These are phyloP conservation scores for Petrocephalus schoutedeni DNA, from an alignment of 2,797 vertebrate genomes.

Conservation along the genomic window DNA sequence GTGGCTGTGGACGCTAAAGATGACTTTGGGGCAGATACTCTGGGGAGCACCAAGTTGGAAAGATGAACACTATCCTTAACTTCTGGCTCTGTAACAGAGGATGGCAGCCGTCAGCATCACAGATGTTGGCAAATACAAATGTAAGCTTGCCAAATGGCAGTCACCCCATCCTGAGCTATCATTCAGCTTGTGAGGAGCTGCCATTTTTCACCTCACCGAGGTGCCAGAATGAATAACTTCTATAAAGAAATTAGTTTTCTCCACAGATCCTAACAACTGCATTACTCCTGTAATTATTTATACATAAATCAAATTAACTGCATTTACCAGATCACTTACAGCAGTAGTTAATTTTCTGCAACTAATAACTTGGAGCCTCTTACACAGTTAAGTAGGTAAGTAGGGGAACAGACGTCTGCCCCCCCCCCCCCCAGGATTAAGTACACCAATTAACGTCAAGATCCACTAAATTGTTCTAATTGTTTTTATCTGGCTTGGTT, in stretches of 20 bases:
- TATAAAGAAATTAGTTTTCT: neutral
- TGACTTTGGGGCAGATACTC: neutral
- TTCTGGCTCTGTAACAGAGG: constrained; percentile 11
- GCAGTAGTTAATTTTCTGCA: neutral
- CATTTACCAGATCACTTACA: neutral
- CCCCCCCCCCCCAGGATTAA: neutral
- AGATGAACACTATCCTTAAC: neutral
- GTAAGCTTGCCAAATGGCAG: neutral
- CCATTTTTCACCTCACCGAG: neutral
- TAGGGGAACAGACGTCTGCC: neutral
- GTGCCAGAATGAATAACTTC: neutral
- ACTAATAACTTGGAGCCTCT: neutral
- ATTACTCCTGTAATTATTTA: neutral
- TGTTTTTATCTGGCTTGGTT: neutral
- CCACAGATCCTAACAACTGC: neutral
- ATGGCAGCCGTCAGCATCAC: neutral
- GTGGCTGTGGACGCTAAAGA: neutral
- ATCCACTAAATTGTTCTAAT: neutral
- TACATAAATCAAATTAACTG: neutral
- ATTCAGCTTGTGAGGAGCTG: neutral
- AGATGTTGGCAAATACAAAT: neutral
- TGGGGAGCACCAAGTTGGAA: neutral
- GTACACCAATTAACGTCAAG: neutral
- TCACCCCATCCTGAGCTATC: neutral
- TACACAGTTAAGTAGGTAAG: neutral